Percentiles rank a stretch among this genome's conserved stretches.
phyloP scores from a whole-genome alignment of 2,113 vertebrate genomes.

The Numida meleagris region DNA sequence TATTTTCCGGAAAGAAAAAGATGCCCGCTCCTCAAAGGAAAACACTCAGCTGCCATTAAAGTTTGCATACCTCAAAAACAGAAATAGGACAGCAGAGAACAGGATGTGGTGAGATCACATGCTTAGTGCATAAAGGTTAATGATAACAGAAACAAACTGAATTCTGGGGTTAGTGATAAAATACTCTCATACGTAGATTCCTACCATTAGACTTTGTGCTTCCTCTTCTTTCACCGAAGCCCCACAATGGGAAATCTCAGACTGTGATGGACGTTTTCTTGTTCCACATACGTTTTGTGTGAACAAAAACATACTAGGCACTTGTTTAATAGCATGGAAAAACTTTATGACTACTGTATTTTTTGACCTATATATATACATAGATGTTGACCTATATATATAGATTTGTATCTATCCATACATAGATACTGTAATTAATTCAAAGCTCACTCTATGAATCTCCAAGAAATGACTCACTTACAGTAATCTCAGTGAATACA shows the following conservation, averaged over 20 bases:
- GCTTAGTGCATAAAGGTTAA: not conserved
- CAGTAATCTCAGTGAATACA: not conserved
- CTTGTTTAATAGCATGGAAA: not conserved
- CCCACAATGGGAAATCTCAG: not conserved
- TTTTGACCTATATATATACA: not conserved
- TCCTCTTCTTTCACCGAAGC: not conserved
- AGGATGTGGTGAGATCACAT: not conserved
- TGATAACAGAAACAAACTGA: not conserved
- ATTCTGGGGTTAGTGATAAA: not conserved
- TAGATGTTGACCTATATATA: not conserved
- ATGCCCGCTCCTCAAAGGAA: not conserved
- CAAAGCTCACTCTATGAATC: not conserved
- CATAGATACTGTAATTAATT: conserved; percentile 2
- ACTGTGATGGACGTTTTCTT: not conserved
- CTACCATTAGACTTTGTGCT: not conserved
- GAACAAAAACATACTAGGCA: not conserved
- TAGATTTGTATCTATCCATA: not conserved
- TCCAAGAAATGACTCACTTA: conserved; percentile 33
- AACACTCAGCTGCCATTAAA: not conserved
- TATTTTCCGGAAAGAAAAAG: not conserved
- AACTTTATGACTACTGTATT: not conserved
- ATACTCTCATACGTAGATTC: not conserved
- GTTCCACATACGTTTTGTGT: rapidly evolving
- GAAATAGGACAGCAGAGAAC: not conserved
- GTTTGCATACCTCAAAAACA: not conserved